These are phyloP conservation scores for Anarrhichthys ocellatus DNA, from an alignment of 2,113 vertebrate species.

Conservation along the genomic window DNA sequence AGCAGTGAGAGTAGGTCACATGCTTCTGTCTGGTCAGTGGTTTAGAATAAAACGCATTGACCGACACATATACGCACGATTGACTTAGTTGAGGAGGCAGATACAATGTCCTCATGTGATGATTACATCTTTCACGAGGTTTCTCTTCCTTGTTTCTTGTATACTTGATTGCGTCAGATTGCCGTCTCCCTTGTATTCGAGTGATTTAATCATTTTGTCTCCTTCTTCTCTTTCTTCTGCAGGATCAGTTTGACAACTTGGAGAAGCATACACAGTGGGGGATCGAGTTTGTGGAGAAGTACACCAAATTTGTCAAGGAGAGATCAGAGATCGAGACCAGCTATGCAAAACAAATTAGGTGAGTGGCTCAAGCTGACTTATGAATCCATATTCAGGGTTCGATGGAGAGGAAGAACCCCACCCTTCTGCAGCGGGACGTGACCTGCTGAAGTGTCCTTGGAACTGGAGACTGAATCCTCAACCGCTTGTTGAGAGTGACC, in stretches of 20 bases:
- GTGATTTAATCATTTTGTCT: not conserved
- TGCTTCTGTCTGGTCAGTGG: slow-evolving; percentile 7
- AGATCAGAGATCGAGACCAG: slow-evolving; percentile 94
- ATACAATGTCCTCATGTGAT: not conserved
- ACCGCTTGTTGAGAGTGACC: slow-evolving; percentile 44
- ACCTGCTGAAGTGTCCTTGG: slow-evolving; percentile 54
- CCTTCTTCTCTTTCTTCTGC: slow-evolving; percentile 51
- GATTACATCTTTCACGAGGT: not conserved
- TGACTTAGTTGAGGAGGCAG: not conserved
- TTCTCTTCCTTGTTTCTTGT: not conserved
- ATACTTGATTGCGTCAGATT: not conserved
- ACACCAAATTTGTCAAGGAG: slow-evolving; percentile 98
- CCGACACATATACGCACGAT: not conserved
- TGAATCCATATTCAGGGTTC: not conserved
- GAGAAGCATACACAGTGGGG: slow-evolving; percentile 97
- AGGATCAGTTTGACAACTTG: slow-evolving; percentile 99
- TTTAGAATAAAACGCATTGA: slow-evolving; percentile 8
- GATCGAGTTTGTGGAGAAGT: slow-evolving; percentile 94
- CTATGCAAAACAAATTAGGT: slow-evolving; percentile 99
- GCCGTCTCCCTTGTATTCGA: not conserved
- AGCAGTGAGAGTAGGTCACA: not conserved
- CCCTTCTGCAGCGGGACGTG: slow-evolving; percentile 18
- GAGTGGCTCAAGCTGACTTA: slow-evolving; percentile 66
- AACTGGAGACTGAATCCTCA: slow-evolving; percentile 34
- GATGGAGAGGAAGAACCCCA: too few relatives aligned